phyloP scores from a whole-genome alignment of 2,797 vertebrate genomes.

The Tenualosa ilisha region DNA sequence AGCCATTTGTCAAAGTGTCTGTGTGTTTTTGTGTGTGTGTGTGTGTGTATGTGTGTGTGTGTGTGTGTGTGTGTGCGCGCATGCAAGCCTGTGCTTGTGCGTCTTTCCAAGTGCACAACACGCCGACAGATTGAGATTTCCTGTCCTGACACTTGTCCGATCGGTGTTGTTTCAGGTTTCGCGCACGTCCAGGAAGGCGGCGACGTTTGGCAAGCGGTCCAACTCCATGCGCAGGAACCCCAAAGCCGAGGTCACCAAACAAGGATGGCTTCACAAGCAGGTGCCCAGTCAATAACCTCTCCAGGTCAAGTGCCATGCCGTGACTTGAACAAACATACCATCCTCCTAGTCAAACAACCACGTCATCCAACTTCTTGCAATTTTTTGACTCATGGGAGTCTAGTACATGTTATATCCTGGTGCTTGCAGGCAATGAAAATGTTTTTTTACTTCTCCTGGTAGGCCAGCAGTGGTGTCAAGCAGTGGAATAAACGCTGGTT shows the following conservation, averaged over 20 bases:
- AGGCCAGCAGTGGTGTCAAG: slow-evolving; percentile 94
- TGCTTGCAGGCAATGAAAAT: slow-evolving; percentile 6
- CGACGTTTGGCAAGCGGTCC: slow-evolving; percentile 91
- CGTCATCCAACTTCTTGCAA: slow-evolving; percentile 10
- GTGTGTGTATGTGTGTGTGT: not conserved
- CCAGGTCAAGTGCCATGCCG: not conserved
- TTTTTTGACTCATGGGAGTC: not conserved
- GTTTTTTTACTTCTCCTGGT: slow-evolving; percentile 25
- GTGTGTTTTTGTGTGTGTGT: not conserved
- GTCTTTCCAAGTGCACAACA: not conserved
- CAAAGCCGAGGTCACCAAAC: slow-evolving; percentile 80
- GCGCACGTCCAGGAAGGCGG: slow-evolving; percentile 81
- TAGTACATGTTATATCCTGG: not conserved
- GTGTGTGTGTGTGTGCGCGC: not conserved
- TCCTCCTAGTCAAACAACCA: slow-evolving; percentile 24
- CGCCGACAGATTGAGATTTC: not conserved
- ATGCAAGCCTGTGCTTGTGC: not conserved
- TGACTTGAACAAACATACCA: slow-evolving; percentile 17
- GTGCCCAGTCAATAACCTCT: slow-evolving; percentile 58
- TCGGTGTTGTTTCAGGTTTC: slow-evolving; percentile 64
- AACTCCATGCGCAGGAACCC: slow-evolving; percentile 96
- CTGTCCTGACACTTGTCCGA: not conserved
- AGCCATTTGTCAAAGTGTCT: slow-evolving; percentile 6
- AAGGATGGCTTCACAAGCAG: slow-evolving; percentile 95
- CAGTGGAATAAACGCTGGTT: slow-evolving; percentile 98